Percentiles rank a stretch among this genome's conserved stretches.
Conservation (phyloP, 2,888 invertebrate genomes). For the Tiliacea aurago region DNA sequence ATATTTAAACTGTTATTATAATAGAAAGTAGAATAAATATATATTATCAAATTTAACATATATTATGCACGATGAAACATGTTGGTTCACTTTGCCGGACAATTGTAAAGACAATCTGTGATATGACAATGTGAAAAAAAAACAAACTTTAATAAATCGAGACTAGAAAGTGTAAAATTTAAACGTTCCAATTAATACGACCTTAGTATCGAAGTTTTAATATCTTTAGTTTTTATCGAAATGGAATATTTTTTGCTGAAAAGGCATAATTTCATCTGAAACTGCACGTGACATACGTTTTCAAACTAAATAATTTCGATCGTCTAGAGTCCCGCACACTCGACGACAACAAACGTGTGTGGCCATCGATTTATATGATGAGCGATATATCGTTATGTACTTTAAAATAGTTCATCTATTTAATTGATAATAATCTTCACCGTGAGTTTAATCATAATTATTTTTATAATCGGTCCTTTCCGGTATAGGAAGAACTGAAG, state of each 20-base stretch:
- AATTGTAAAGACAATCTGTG: conserved; percentile 61
- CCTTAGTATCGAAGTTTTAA: conserved; percentile 61
- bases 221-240: background rate
- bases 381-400: background rate
- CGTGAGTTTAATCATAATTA: background rate
- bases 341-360: background rate
- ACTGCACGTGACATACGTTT: background rate
- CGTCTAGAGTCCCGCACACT: background rate
- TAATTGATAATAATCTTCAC: background rate
- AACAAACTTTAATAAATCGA: conserved; percentile 83
- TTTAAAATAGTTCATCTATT: background rate
- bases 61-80: conserved; percentile 52
- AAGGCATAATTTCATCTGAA: background rate
- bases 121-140: conserved; percentile 68
- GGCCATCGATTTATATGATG: background rate
- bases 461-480: no score
- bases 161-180: conserved; percentile 88
- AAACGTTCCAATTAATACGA: conserved; percentile 78
- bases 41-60: conserved; percentile 48
- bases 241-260: background rate
- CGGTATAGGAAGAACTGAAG: background rate
- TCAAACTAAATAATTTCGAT: background rate
- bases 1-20: conserved; percentile 55
- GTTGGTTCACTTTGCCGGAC: conserved; percentile 45
- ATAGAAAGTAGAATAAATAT: conserved; percentile 60